Evolutionary conservation across 1,140 invertebrate genomes (phyloP).

Genomic region (Bursaphelenchus mucronatus): DNA sequence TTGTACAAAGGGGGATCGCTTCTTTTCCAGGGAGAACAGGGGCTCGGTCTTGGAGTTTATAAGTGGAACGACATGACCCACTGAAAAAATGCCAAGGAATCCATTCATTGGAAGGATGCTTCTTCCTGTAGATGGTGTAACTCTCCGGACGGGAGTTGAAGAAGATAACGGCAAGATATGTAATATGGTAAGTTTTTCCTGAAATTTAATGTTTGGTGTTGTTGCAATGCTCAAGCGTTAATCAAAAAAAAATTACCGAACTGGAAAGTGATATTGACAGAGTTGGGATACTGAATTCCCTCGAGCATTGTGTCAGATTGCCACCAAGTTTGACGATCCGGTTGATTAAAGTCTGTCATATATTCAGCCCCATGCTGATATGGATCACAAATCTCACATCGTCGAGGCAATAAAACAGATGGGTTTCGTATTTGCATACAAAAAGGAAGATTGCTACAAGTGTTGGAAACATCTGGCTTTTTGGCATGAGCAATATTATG

Average conservation of each 20-base stretch:
- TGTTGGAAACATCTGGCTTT: constrained; percentile 84
- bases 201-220: too few species aligned
- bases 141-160: constrained; percentile 90
- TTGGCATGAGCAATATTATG: constrained; percentile 87
- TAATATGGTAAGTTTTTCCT: constrained; percentile 87
- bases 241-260: constrained; percentile 67
- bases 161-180: constrained; percentile 86
- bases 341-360: constrained; percentile 82
- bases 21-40: constrained; percentile 68
- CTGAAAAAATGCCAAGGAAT: constrained; percentile 87
- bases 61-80: constrained; percentile 82
- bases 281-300: constrained; percentile 81
- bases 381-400: too few species aligned
- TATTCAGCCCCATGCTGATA: constrained; percentile 72
- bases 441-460: constrained; percentile 66
- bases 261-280: constrained; percentile 84
- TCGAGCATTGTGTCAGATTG: constrained; percentile 95
- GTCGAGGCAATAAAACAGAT: too few species aligned
- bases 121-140: constrained; percentile 88
- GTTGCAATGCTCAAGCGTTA: too few species aligned
- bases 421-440: too few species aligned
- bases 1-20: constrained; percentile 83
- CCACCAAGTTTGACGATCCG: constrained; percentile 91
- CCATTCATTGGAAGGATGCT: constrained; percentile 73
- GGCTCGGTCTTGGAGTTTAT: constrained; percentile 71